Evolutionary conservation across 2,113 vertebrate genomes (phyloP), one percentile per base, ranked within the genome.

Genomic region (Manacus vitellinus): DNA sequence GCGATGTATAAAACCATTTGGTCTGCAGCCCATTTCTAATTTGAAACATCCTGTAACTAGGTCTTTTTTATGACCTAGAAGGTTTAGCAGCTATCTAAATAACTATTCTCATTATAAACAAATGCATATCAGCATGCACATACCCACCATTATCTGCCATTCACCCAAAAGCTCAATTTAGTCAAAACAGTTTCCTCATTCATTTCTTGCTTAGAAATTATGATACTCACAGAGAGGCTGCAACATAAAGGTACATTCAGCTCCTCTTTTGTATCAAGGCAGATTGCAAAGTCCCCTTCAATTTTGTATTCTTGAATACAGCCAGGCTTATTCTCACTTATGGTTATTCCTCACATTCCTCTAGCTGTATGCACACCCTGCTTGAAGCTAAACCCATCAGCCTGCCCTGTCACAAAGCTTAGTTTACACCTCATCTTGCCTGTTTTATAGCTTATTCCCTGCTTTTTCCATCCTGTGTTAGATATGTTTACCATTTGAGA

Each of bases 231-330:
- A 74, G 27, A 58, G 52, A 20, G 51, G 22, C 16, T 66, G 21
- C 9, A 62, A 12, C 0, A 1, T 28, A 19, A 47, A 25, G 4
- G n/a, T 61, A n/a, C 12, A 4, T 37, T 56, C 56, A 22, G 41
- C 62, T 52, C 8, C 28, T 49, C 8, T 12, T 31, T 37, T 63
- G 2, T 51, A 35, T 2, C 17, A 70, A 84, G 55, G 10, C 3
- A 7, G 43, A 33, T 28, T 43, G 33, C 3, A 5, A 59, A 73
- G 24, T 2, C 18, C 6, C 2, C 33, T 59, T 18, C 33, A 12
- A 25, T 39, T 43, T 30, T 11, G 1, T 13, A 17, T 31, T 72
- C 58, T 77, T 52, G 4, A 35, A 27, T 27, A 21, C 4, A 81
- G 8, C 3, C 7, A 10, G 11, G 58, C 9, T 72, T 22, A 22